A percentile compares a stretch with the other conserved stretches of the same genome.
phyloP scores from a whole-genome alignment of 2,797 vertebrate species.

The Florisuga fusca region DNA sequence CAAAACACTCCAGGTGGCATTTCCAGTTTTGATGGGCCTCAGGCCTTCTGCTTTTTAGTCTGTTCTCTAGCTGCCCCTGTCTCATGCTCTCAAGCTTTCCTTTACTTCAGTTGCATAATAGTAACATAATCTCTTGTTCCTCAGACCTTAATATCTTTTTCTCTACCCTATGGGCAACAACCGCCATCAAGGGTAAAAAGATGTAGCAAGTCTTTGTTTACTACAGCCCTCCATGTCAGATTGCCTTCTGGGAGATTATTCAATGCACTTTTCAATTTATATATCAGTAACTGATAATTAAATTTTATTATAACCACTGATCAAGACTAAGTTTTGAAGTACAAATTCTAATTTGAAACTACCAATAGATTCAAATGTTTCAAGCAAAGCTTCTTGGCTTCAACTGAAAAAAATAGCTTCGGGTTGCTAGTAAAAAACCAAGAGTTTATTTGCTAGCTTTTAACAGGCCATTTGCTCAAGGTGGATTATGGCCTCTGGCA shows the following conservation, averaged over 20 bases:
- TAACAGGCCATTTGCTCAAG: conserved; percentile 10
- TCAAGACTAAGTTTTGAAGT: background rate
- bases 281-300: background rate
- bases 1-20: background rate
- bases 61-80: background rate
- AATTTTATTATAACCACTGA: background rate
- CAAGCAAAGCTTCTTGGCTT: background rate
- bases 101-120: background rate
- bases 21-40: background rate
- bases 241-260: background rate
- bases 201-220: background rate
- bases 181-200: background rate
- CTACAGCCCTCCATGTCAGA: background rate
- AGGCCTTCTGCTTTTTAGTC: background rate
- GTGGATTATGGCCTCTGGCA: background rate
- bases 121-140: background rate
- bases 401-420: background rate
- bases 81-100: background rate
- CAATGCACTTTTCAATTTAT: background rate
- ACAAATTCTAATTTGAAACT: background rate
- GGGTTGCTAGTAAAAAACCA: background rate
- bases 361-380: background rate
- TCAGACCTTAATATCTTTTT: background rate
- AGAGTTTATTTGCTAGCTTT: background rate
- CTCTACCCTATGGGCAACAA: background rate